Base-by-base conservation (phyloP, 2,113 vertebrate genomes). In the Pao palembangensis region DNA sequence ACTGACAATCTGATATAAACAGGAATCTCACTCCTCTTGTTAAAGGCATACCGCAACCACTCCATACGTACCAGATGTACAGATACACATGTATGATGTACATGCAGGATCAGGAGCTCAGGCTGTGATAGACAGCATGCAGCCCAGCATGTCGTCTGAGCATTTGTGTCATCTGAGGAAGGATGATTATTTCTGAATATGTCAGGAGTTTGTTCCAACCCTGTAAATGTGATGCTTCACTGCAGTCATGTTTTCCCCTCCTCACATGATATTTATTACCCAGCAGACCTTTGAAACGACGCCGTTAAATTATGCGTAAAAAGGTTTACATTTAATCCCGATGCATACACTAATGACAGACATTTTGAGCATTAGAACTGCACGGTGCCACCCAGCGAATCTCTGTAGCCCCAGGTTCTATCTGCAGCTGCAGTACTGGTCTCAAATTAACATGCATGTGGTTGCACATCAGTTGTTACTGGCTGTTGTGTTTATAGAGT, bases 401-500 rank as follows among this genome's bases (percentile, higher is more conserved):
- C 3, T 19, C n/a, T 16, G 52, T 43, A 52, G 53, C 60, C 48
- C 65, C 58, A 41, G 61, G 60, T 53, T 57, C 19, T 41, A 54
- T 57, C 31, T 58, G 38, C 55, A 65, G 62, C 58, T 61, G 3
- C 19, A 19, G 71, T 53, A 61, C 23, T 61, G 41, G 44, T 53
- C 38, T 80, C 17, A 53, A 64, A 72, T 76, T 70, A 58, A 72
- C 82, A 69, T 64, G 38, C 58, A 69, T 58, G 51, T 53, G 56
- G 52, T 74, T 48, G 20, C 38, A 1, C 13, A 41, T 23, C 51
- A 19, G n/a, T 61, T 1, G 25, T 64, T 34, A 47, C 48, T 41
- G 7, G 57, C 51, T 7, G 6, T 59, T 55, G 4, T 44, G 21
- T 46, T 50, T 15, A 58, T 53, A 49, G 23, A 49, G 55, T 48